These are phyloP conservation scores for Tiliacea aurago DNA, from an alignment of 2,888 invertebrate species.

Conservation along the genomic window DNA sequence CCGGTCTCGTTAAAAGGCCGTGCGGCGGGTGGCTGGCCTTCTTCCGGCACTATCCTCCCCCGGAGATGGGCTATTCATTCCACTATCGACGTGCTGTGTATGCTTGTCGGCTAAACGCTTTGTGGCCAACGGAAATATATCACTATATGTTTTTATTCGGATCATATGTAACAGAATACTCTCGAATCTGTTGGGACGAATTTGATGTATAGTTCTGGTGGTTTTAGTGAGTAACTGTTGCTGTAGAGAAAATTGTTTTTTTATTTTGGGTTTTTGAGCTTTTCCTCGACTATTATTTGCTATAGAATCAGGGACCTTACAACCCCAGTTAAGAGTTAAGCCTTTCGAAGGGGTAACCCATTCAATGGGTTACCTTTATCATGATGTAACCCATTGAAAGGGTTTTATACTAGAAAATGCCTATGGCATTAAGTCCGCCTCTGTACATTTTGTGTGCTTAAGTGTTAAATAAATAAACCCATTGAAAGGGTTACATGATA, in stretches of 20 bases:
- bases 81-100: conserved; percentile 75
- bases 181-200: conserved; percentile 44
- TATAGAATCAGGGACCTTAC: no score
- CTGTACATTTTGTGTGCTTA: no score
- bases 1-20: conserved; percentile 79
- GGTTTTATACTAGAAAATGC: no score
- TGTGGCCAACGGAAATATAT: conserved; percentile 65
- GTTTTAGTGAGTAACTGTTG: conserved; percentile 29
- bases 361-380: no score
- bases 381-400: no score
- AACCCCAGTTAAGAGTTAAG: no score
- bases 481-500: no score
- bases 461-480: no score
- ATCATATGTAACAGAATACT: conserved; percentile 55
- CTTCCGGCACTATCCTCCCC: conserved; percentile 81
- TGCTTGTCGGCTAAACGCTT: conserved; percentile 64
- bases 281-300: not conserved
- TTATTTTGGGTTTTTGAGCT: not conserved
- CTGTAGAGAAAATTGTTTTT: not conserved
- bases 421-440: no score
- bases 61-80: conserved; percentile 85
- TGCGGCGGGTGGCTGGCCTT: conserved; percentile 67
- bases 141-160: conserved; percentile 64
- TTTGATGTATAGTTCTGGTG: conserved; percentile 42
- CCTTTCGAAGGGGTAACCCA: no score